Base-by-base conservation (phyloP, 2,113 vertebrate genomes). In the Ictalurus punctatus region DNA sequence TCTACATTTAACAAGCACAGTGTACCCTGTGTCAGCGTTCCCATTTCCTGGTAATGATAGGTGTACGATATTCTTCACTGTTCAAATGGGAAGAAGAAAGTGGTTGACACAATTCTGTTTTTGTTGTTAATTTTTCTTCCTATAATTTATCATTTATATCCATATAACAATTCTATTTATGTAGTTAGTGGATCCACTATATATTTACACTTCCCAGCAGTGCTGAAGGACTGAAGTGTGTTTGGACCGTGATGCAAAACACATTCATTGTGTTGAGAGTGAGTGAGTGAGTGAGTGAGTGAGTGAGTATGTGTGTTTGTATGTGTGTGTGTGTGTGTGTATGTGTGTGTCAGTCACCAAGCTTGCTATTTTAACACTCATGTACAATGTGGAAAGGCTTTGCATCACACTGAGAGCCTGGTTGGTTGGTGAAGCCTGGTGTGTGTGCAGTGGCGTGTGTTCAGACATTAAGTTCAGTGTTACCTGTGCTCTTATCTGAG, bases 401-500 rank as follows among this genome's bases (percentile, higher is more conserved):
- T 82, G 19, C 37, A 80, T 56, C 5, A 12, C 59, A 52, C 48
- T 30, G n/a, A 65, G 59, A 52, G 48, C 6, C 78, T 37, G 37
- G 37, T 34, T 37, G 52, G 37, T 34, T 34, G 4, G 37, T 54
- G 40, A 67, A 65, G 21, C 37, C 83, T 30, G 9, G 40, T 90
- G 48, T 73, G 23, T 86, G 48, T 40, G 23, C 6, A 54, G 34
- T 14, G 6, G 10, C 74, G 27, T 88, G 10, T 81, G 27, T 88
- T 79, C 56, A 81, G n/a, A 58, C 12, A 59, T 61, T 76, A 30
- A 23, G 34, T 30, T 83, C 21, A 12, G 74, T 73, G 21, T 78
- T 79, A 73, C 76, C 21, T 40, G n/a, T 73, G 85, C 76, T 86
- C 67, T 89, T 89, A 76, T 58, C 65, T 76, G 54, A 56, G 25